Evolutionary conservation across 2,888 invertebrate genomes (phyloP), one percentile per base, ranked within the genome.

Genomic region (Hipparchia sbordonii): DNA sequence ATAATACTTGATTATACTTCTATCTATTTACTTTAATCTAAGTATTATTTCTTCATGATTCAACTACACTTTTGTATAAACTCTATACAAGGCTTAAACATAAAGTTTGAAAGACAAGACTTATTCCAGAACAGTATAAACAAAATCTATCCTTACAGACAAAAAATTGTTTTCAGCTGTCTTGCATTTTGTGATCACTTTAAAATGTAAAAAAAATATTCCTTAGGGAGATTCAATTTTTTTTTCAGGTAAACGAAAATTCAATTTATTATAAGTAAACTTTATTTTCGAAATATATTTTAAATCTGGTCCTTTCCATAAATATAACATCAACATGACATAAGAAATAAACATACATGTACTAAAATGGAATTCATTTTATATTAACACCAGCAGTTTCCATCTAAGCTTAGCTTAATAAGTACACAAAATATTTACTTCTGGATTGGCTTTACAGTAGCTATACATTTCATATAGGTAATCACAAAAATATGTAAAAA

Each of bases 281-380:
- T 80, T 81, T 82, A 81, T 82, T 82, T 76, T 74, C 51, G 72
- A 77, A 75, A 77, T 73, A 79, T 76, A 78, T 76, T 77, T 77
- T 61, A 79, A 78, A 78, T 77, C 78, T 81, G 77, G 77, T 80
- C 78, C 78, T 79, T 79, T 77, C 79, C 78, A 78, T 74, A 77
- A 74, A 48, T 77, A 79, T 77, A 80, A 79, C 39, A 72, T 73
- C 61, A 73, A 68, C 46, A 70, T 57, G 23, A 65, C 45, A 61
- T 72, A 70, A 56, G 62, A 70, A 70, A 73, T 70, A 72, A 71
- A 74, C 54, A 51, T 54, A 39, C 67, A 67, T 56, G 56, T 65
- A 65, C 61, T 62, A 74, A 76, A 82, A 80, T 83, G 83, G 83
- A 84, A 84, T 82, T 79, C 60, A 57, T 72, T 74, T 70, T 48